Evolutionary conservation across 2,888 invertebrate genomes (phyloP), one percentile per base, ranked within the genome.

Genomic region (Spatulosminthurus flaviceps): DNA sequence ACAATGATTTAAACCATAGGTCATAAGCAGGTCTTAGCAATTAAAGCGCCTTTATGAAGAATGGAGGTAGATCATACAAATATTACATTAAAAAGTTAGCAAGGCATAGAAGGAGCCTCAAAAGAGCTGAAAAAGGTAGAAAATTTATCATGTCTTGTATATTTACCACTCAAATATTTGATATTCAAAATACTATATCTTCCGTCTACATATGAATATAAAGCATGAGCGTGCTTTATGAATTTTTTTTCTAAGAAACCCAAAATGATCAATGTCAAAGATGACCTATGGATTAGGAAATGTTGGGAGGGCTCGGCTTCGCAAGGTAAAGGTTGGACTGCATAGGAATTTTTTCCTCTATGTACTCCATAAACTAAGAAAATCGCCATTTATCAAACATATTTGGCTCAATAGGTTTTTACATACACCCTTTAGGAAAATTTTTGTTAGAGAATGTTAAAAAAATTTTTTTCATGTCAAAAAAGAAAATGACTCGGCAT

Each of bases 251-350:
- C 16, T 51, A 51, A 16, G 28, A 67, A 67, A 67, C 28, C 28
- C 26, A 26, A 67, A 29, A 67, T 67, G 28, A 19, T 67, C 26
- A 2, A 28, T 26, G 67, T 67, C 67, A 67, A 67, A 24, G 19
- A 67, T 24, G 67, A 67, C 19, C 28, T 26, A 67, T 67, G 67
- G 67, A 67, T 67, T 22, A 26, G 64, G 21, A 24, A 24, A 9
- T 26, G 9, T 64, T 64, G 64, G 64, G 13, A 24, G 22, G 64
- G 64, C n/a, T 64, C 13, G 64, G 26, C 24, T 64, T 16, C 22
- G n/a, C 26, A 24, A 26, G 64, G 26, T n/a, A 24, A 28, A 19
- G 67, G 67, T 13, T 28, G 13, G 67, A 28, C 67, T 67, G n/a
- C 11, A 24, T n/a, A n/a, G n/a, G n/a, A n/a, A n/a, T n/a, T n/a